Evolutionary conservation across 2,797 vertebrate species (phyloP).

Genomic region (Gephyroberyx darwinii): DNA sequence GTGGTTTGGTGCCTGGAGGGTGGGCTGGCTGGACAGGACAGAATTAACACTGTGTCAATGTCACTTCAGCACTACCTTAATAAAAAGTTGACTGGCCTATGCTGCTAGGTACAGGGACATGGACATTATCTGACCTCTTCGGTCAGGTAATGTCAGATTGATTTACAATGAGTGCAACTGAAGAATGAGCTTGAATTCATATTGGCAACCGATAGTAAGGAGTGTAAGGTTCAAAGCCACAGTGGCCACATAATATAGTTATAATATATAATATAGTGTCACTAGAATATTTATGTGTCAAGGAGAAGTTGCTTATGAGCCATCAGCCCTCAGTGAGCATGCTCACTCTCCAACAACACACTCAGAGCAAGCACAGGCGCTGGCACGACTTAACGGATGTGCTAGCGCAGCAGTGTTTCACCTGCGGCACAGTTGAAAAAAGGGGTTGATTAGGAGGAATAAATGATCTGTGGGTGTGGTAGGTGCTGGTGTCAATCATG

Average conservation of each 20-base stretch:
- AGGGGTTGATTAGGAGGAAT: too few relatives aligned
- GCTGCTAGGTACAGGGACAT: not conserved
- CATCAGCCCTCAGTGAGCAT: not conserved
- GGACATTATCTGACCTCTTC: constrained; percentile 29
- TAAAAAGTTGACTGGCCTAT: not conserved
- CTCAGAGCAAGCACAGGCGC: not conserved
- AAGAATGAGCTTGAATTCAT: not conserved
- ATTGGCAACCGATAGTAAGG: not conserved
- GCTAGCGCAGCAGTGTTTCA: too few relatives aligned
- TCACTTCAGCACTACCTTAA: constrained; percentile 38
- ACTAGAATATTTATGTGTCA: not conserved
- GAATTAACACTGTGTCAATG: constrained; percentile 44
- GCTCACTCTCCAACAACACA: not conserved
- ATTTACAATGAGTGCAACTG: not conserved
- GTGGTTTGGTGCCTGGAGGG: constrained; percentile 50
- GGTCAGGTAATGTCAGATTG: not conserved
- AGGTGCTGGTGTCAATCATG: too few relatives aligned
- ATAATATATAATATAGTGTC: not conserved
- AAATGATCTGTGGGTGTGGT: too few relatives aligned
- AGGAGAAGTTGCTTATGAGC: not conserved
- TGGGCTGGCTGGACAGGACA: constrained; percentile 21
- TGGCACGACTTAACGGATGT: too few relatives aligned
- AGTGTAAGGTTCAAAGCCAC: not conserved
- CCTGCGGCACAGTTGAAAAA: too few relatives aligned
- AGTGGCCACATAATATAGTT: not conserved